Percentiles rank a stretch among this genome's conserved stretches.
phyloP scores from a whole-genome alignment of 1,140 invertebrate species.

The Platorchestia sp. region DNA sequence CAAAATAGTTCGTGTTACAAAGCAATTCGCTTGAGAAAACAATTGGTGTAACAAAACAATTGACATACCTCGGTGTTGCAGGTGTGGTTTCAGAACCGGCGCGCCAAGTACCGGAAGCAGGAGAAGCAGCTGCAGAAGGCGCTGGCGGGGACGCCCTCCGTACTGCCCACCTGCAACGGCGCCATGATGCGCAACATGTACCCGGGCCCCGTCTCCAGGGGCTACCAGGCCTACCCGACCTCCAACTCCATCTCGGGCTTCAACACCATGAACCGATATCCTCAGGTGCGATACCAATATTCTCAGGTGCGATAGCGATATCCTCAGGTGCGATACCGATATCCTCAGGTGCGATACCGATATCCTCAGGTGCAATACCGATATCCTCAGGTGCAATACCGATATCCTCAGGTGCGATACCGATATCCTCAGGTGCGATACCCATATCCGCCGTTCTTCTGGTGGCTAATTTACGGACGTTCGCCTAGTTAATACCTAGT shows the following conservation, averaged over 20 bases:
- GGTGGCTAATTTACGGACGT: too few relatives aligned
- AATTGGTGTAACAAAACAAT: too few relatives aligned
- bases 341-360: too few relatives aligned
- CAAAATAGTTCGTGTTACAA: too few relatives aligned
- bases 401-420: too few relatives aligned
- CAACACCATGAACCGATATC: slow-evolving; percentile 89
- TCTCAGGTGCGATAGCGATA: background rate
- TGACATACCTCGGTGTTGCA: too few relatives aligned
- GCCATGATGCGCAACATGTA: slow-evolving; percentile 98
- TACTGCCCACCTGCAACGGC: slow-evolving; percentile 91
- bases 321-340: background rate
- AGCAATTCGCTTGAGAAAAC: too few relatives aligned
- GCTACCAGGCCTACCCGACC: slow-evolving; percentile 92
- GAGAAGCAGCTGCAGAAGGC: slow-evolving; percentile 97
- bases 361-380: too few relatives aligned
- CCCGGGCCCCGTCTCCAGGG: slow-evolving; percentile 82
- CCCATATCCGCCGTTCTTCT: too few relatives aligned
- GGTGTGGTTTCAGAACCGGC: slow-evolving; percentile 98
- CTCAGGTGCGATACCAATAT: slow-evolving; percentile 75
- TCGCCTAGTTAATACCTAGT: too few relatives aligned
- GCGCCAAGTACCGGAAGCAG: slow-evolving; percentile 98
- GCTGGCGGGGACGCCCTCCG: slow-evolving; percentile 78
- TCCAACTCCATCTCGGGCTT: slow-evolving; percentile 79
- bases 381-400: too few relatives aligned
- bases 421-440: too few relatives aligned